phyloP scores from a whole-genome alignment of 2,888 invertebrate genomes.

The Drosophila acutilabella region DNA sequence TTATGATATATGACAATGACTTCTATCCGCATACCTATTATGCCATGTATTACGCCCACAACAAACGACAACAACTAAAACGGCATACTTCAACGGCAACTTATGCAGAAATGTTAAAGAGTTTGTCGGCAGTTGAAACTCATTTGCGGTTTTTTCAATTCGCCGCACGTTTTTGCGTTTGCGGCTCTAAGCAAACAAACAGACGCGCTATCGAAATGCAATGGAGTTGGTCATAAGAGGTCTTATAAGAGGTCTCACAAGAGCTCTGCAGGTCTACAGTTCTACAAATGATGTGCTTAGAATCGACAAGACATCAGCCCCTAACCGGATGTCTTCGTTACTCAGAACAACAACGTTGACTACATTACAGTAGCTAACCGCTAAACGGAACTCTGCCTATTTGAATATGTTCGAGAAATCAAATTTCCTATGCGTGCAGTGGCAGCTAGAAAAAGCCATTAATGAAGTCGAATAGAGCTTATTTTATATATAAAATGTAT shows the following conservation, averaged over 20 bases:
- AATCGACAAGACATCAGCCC: slow-evolving; percentile 74
- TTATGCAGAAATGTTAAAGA: slow-evolving; percentile 71
- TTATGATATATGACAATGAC: slow-evolving; percentile 71
- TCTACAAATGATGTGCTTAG: slow-evolving; percentile 65
- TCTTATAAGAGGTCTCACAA: slow-evolving; percentile 20
- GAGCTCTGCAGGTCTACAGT: slow-evolving; percentile 43
- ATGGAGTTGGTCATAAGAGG: slow-evolving; percentile 44
- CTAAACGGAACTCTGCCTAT: slow-evolving; percentile 40
- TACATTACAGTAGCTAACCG: slow-evolving; percentile 36
- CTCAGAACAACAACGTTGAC: slow-evolving; percentile 8
- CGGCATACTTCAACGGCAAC: slow-evolving; percentile 37
- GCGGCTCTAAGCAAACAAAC: slow-evolving; percentile 72
- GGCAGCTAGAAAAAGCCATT: too few species aligned
- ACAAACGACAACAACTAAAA: slow-evolving; percentile 20
- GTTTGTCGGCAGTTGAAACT: slow-evolving; percentile 63
- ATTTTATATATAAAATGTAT: too few species aligned
- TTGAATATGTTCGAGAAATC: slow-evolving; percentile 3
- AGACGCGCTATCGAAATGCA: slow-evolving; percentile 41
- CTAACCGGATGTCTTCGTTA: slow-evolving; percentile 70
- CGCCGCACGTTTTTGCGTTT: slow-evolving; percentile 72
- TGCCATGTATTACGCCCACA: slow-evolving; percentile 48
- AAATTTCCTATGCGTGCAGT: not conserved
- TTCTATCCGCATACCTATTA: slow-evolving; percentile 33
- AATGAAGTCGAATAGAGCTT: too few species aligned
- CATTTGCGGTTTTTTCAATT: slow-evolving; percentile 76